Conservation (phyloP, 2,113 vertebrate genomes). For the mouse (Mus musculus) region GRCm39 chrX:95120001-95120500, state of each 20-base stretch:
- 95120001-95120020: neutral
- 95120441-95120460: neutral
- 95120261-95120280: neutral
- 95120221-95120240: slow-evolving; percentile 26
- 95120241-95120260: slow-evolving; percentile 22
- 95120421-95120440: neutral
- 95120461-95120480: neutral
- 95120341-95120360: neutral
- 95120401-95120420: neutral
- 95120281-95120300: neutral
- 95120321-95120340: neutral
- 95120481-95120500: neutral
- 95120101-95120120: neutral
- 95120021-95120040: neutral
- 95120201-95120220: slow-evolving; percentile 7
- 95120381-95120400: neutral
- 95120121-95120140: neutral
- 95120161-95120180: neutral
- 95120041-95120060: slow-evolving; percentile 17
- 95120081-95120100: neutral
- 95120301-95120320: neutral
- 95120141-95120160: neutral
- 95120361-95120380: neutral
- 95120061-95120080: neutral
- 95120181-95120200: neutral